Evolutionary conservation across 2,797 vertebrate genomes (phyloP), one percentile per base, ranked within the genome.

Genomic region (Siniperca scherzeri): DNA sequence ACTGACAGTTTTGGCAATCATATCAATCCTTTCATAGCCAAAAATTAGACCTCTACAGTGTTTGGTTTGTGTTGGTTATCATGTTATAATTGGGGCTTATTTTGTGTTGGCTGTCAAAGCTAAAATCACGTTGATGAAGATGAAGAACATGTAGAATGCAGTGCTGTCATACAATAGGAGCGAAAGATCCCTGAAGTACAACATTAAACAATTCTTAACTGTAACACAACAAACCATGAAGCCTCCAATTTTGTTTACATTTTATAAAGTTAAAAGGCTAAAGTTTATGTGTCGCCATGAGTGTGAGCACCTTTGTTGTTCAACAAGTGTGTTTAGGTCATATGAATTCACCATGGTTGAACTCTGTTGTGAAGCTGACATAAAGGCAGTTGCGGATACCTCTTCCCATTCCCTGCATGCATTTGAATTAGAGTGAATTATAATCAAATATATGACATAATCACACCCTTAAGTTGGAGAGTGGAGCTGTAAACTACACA

Each of bases 1-100:
- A 0, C 14, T 79, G 48, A 70, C 13, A 80, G 3, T 64, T 78
- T 69, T 84, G 62, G 59, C 67, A 75, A 25, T 1, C 1, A 14
- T 6, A 33, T 9, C 19, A 2, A 14, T 33, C 33, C 22, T 61
- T 16, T 50, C 7, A 9, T 0, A 8, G 53, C 38, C 59, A 84
- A 80, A 9, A 64, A 19, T 22, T 0, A 67, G 16, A 42, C 4
- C 3, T 17, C 14, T 11, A 4, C 9, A 53, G n/a, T 25, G 2
- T 48, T 59, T 77, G 19, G 38, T 74, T 78, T 55, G 1, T 82
- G 36, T 82, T 57, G 5, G 17, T n/a, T 80, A 50, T 77, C 21
- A 65, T 60, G 13, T 70, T 36, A 48, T 1, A 7, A 10, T 17
- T 27, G 6, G 36, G 36, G 2, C 44, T 62, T 77, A 16, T 46